Conservation (phyloP, 2,797 vertebrate species). For the Toxotes lorentzi region DNA sequence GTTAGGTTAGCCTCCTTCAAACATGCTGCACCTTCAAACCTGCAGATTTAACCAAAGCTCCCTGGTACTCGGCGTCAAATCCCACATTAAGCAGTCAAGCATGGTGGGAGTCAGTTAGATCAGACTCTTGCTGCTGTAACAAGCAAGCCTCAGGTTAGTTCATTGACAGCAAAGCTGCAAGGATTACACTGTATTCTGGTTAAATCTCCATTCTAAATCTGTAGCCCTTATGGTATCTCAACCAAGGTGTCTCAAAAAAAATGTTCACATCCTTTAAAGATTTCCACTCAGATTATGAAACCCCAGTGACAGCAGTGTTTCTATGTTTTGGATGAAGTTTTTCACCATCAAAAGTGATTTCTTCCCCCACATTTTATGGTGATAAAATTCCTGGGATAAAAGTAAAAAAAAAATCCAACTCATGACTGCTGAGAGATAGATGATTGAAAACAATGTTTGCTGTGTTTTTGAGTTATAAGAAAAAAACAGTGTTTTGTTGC, state of each 20-base stretch:
- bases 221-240: neutral
- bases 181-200: conserved; percentile 28
- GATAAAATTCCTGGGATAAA: conserved; percentile 12
- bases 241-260: conserved; percentile 17
- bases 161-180: conserved; percentile 40
- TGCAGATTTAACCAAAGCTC: conserved; percentile 42
- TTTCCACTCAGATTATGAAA: conserved; percentile 8
- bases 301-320: neutral
- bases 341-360: neutral
- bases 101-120: conserved; percentile 13
- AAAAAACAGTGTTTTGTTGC: conserved; percentile 5
- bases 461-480: conserved; percentile 33
- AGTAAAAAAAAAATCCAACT: conserved; percentile 15
- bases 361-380: neutral
- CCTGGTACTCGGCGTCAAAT: conserved; percentile 24
- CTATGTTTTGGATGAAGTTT: conserved; percentile 7
- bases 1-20: conserved; percentile 42
- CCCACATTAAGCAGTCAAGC: conserved; percentile 23
- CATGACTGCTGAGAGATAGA: conserved; percentile 30
- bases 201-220: conserved; percentile 15
- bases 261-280: neutral
- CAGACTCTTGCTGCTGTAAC: conserved; percentile 12
- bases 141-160: conserved; percentile 38
- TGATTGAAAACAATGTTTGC: conserved; percentile 39
- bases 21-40: conserved; percentile 59